Conservation (phyloP, 53 echinoderm and acorn worm genomes). For the Temnopleurus reevesii region DNA sequence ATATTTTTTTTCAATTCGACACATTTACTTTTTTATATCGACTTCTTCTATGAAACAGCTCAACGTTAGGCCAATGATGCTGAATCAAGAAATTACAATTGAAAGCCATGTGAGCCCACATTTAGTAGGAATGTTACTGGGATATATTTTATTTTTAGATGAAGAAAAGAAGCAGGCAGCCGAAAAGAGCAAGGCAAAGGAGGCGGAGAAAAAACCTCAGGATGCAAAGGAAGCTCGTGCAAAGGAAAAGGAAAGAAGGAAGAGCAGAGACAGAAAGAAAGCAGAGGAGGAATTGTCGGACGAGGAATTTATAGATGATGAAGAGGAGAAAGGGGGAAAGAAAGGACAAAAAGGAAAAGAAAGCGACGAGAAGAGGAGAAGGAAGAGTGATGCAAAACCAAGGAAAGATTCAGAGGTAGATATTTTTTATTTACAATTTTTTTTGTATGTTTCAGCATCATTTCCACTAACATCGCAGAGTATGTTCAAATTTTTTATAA, state of each 20-base stretch:
- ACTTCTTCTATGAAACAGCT: too few relatives aligned
- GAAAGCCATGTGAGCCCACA: too few relatives aligned
- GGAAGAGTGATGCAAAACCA: conserved; percentile 49
- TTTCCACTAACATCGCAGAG: too few relatives aligned
- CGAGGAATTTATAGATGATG: conserved; percentile 27
- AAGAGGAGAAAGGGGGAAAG: conserved; percentile 15
- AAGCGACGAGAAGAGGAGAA: conserved; percentile 19
- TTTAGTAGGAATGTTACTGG: too few relatives aligned
- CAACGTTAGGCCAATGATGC: too few relatives aligned
- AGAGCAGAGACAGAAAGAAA: conserved; percentile 40
- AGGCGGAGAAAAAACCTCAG: not conserved
- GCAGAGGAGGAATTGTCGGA: conserved; percentile 54
- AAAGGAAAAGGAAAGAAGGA: conserved; percentile 29
- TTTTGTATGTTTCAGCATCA: not conserved
- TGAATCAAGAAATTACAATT: too few relatives aligned
- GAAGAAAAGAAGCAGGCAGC: not conserved
- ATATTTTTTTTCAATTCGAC: too few relatives aligned
- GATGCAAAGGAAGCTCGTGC: not conserved
- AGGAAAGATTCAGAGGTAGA: conserved; percentile 44
- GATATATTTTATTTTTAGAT: not conserved
- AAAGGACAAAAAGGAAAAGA: conserved; percentile 29
- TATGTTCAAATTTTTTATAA: too few relatives aligned
- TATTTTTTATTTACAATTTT: not conserved
- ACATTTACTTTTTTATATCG: too few relatives aligned
- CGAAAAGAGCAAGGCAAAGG: conserved; percentile 12